Base-by-base conservation (phyloP, 2,888 invertebrate species). In the Limnephilus auricula region DNA sequence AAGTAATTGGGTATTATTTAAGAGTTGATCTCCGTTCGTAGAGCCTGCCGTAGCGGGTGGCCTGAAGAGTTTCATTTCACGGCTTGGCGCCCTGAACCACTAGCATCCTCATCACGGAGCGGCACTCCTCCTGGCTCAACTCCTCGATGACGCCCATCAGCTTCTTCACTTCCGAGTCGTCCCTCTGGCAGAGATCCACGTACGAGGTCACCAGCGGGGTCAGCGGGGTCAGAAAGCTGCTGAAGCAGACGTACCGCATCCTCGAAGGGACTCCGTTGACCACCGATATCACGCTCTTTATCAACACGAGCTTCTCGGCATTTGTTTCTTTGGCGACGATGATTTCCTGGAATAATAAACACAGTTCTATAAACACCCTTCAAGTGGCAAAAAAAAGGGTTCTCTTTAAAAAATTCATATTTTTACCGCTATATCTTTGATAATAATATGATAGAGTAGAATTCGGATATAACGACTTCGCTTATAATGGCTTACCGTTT, bases 301-400 rank as follows among this genome's bases (percentile, higher is more conserved):
- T n/a, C 31, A 92, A 25, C 1, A 30, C 6, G 0, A 85, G n/a
- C n/a, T 80, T 85, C 10, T 87, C 90, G 15, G 79, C 79, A 6
- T 89, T 45, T 9, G 83, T 65, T 79, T 89, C 31, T 30, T 80
- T 31, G 4, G 90, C 65, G 13, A 80, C 25, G 30, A 89, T 50
- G 13, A 78, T 34, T n/a, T 92, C 90, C 90, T 90, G 31, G 2
- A 92, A 92, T n/a, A n/a, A 85, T 79, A 86, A 90, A 65, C 34
- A 78, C 10, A 25, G 9, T 65, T 65, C 2, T 65, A 65, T 50
- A 6, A 9, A 65, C 4, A 65, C 25, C 18, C 25, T 25, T 5
- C 12, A 10, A 40, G 40, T 12, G 12, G 18, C 6, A 6, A 65
- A 6, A 18, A 18, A 10, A 40, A 40, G 40, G 40, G 12, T 1